Percentiles rank a stretch among this genome's conserved stretches.
Conservation (phyloP, 2,888 invertebrate species). For the Bellardia pandia region DNA sequence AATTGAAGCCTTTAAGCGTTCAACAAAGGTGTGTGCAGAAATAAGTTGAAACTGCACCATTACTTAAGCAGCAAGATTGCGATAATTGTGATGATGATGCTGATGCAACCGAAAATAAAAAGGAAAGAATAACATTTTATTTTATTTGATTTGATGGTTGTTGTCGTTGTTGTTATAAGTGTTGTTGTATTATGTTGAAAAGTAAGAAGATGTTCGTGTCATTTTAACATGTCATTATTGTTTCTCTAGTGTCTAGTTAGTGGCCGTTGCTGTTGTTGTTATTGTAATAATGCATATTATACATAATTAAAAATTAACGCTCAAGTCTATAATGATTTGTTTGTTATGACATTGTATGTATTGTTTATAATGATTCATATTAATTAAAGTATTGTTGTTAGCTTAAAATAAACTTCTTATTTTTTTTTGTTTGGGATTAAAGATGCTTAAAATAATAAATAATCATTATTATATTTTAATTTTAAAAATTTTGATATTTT, state of each 20-base stretch:
- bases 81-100: constrained; percentile 42
- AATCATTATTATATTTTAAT: not conserved
- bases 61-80: constrained; percentile 61
- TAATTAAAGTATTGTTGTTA: too few species aligned
- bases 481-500: not conserved
- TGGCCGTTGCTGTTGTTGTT: constrained; percentile 30
- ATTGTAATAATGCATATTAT: constrained; percentile 20
- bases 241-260: constrained; percentile 51
- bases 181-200: constrained; percentile 19
- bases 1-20: constrained; percentile 61
- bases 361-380: constrained; percentile 1
- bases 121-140: constrained; percentile 34
- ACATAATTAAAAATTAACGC: constrained; percentile 17
- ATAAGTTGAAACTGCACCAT: constrained; percentile 67
- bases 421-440: too few species aligned
- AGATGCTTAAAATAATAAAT: too few species aligned
- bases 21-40: constrained; percentile 34
- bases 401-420: too few species aligned
- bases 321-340: too few species aligned
- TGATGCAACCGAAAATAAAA: constrained; percentile 54
- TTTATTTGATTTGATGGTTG: constrained; percentile 26
- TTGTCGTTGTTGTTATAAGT: not conserved
- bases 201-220: constrained; percentile 74
- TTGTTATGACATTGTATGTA: not conserved
- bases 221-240: constrained; percentile 51